Evolutionary conservation across 2,113 vertebrate species (phyloP).

Genomic region (Phylloscopus trochiloides): DNA sequence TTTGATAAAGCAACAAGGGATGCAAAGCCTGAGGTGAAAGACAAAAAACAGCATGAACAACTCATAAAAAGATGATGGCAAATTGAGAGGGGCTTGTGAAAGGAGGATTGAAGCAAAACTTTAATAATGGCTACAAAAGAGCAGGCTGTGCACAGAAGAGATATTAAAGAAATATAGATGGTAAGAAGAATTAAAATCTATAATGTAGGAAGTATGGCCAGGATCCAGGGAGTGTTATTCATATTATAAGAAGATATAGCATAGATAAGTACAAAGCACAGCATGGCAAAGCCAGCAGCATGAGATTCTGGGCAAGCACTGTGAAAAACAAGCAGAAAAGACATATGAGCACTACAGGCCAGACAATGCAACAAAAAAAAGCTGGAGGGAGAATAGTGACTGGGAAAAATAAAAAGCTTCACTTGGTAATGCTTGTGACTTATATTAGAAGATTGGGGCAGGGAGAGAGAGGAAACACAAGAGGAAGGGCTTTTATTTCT

Average conservation of each 20-base stretch:
- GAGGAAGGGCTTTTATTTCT: background rate
- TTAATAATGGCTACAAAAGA: slow-evolving; percentile 25
- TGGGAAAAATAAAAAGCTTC: slow-evolving; percentile 13
- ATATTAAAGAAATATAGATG: background rate
- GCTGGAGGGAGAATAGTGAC: background rate
- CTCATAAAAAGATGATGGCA: background rate
- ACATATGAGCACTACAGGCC: background rate
- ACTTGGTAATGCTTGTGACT: background rate
- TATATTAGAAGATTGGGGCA: background rate
- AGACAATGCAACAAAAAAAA: slow-evolving; percentile 26
- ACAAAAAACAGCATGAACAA: background rate
- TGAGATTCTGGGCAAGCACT: background rate
- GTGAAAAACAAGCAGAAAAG: slow-evolving; percentile 26
- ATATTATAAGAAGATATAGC: background rate
- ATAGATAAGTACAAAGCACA: slow-evolving; percentile 17
- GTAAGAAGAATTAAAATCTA: slow-evolving; percentile 34
- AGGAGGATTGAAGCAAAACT: slow-evolving; percentile 15
- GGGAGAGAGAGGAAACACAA: accelerated
- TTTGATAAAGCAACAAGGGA: background rate
- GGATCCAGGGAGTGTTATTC: background rate
- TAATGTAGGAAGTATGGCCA: background rate
- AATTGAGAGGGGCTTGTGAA: background rate
- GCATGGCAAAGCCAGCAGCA: background rate
- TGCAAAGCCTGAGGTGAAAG: background rate
- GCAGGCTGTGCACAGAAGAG: background rate